phyloP scores from a whole-genome alignment of 1,140 invertebrate species.

The Diabrotica undecimpunctata region DNA sequence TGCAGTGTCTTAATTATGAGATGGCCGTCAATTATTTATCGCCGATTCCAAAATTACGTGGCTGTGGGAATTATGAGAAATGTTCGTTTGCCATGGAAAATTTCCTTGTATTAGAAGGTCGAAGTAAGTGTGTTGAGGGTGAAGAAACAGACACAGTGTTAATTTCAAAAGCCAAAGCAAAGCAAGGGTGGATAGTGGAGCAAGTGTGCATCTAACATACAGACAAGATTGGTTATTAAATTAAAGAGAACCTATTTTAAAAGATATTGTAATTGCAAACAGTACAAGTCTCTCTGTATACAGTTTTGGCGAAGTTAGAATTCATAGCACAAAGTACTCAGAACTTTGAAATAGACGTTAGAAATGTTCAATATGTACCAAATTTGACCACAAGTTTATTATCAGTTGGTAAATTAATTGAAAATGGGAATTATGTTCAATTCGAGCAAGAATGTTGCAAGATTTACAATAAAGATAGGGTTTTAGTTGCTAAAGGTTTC shows the following conservation, averaged over 20 bases:
- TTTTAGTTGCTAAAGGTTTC: constrained; percentile 26
- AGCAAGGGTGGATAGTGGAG: constrained; percentile 32
- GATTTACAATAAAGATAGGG: constrained; percentile 26
- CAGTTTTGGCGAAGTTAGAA: background rate
- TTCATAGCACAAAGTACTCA: background rate
- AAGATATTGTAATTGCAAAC: background rate
- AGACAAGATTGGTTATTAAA: constrained; percentile 12
- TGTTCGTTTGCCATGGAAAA: background rate
- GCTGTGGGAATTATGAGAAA: background rate
- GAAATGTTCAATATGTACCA: constrained; percentile 34
- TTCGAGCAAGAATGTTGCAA: constrained; percentile 27
- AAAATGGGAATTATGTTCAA: constrained; percentile 24
- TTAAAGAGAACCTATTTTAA: background rate
- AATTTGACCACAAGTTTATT: constrained; percentile 31
- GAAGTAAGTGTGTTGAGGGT: background rate
- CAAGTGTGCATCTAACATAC: background rate
- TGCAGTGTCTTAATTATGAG: no score
- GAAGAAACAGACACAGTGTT: background rate
- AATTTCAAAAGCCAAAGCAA: background rate
- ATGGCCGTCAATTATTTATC: no score
- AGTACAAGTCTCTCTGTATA: background rate
- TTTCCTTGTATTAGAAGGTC: background rate
- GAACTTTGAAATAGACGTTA: background rate
- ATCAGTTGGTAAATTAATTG: constrained; percentile 25
- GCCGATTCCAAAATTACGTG: background rate